Percentiles rank a stretch among this genome's conserved stretches.
These are phyloP conservation scores for Exephanes ischioxanthus DNA, from an alignment of 2,888 invertebrate genomes.

Conservation along the genomic window DNA sequence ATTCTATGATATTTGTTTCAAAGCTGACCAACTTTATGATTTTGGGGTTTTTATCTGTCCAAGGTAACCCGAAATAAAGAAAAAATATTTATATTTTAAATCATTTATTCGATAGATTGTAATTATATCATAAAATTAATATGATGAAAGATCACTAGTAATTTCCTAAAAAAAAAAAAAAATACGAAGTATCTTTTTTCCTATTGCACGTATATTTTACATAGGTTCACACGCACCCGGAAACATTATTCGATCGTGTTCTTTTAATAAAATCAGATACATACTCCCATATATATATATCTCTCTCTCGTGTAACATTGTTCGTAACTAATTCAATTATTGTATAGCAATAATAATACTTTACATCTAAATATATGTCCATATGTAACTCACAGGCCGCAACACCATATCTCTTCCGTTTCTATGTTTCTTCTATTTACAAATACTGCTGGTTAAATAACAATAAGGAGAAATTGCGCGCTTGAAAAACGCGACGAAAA, in stretches of 20 bases:
- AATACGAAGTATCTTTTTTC: conserved; percentile 30
- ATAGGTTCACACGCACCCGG: conserved; percentile 11
- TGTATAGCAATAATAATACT: conserved; percentile 41
- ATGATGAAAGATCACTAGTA: conserved; percentile 42
- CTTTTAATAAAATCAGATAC: background rate
- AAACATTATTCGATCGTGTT: conserved; percentile 6
- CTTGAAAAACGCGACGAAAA: conserved; percentile 40
- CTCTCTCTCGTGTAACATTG: conserved; percentile 19
- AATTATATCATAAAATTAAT: conserved; percentile 42
- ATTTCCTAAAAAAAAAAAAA: conserved; percentile 22
- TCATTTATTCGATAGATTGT: conserved; percentile 58
- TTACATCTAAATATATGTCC: conserved; percentile 38
- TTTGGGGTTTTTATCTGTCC: background rate
- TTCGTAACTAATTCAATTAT: conserved; percentile 46
- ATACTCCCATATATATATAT: background rate
- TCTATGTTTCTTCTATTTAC: conserved; percentile 65
- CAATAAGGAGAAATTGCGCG: conserved; percentile 54
- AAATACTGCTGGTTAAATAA: conserved; percentile 71
- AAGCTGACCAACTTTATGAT: background rate
- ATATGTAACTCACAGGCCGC: conserved; percentile 32
- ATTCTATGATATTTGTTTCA: background rate
- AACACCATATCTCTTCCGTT: conserved; percentile 39
- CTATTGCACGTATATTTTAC: conserved; percentile 50
- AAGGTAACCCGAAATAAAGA: background rate
- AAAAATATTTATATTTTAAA: conserved; percentile 25